Evolutionary conservation across 1,140 invertebrate genomes (phyloP).

Genomic region (Aradophagus sp.): DNA sequence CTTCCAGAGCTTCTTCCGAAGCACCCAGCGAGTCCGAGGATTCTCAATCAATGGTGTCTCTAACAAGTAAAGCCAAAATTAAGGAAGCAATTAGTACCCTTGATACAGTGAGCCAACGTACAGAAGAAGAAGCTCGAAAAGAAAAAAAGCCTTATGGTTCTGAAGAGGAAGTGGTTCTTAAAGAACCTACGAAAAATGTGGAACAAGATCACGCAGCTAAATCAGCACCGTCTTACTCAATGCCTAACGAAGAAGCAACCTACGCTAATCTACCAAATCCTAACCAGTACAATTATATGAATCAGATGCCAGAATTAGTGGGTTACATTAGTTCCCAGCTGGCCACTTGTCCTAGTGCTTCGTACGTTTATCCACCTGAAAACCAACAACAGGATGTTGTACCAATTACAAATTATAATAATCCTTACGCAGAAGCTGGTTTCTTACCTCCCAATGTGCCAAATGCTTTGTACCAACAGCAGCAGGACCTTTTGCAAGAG

Average conservation of each 20-base stretch:
- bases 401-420: conserved; percentile 56
- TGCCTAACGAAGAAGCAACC: neutral
- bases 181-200: no score
- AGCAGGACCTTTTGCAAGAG: conserved; percentile 38
- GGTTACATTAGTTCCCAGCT: conserved; percentile 74
- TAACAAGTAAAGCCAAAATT: conserved; percentile 24
- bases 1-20: conserved; percentile 53
- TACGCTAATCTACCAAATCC: conserved; percentile 11
- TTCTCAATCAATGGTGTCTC: conserved; percentile 47
- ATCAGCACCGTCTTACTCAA: neutral
- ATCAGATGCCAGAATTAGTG: conserved; percentile 74
- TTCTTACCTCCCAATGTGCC: conserved; percentile 53
- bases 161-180: conserved; percentile 2
- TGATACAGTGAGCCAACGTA: neutral
- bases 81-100: neutral
- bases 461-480: conserved; percentile 61
- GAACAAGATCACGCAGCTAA: neutral
- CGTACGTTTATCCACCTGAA: conserved; percentile 62
- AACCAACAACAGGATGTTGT: conserved; percentile 61
- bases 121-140: neutral
- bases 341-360: conserved; percentile 63
- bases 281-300: conserved; percentile 70
- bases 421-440: conserved; percentile 52
- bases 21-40: conserved; percentile 51
- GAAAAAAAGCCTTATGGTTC: no score